Evolutionary conservation across 2,888 invertebrate species (phyloP).

Genomic region (Camponotus fellah): DNA sequence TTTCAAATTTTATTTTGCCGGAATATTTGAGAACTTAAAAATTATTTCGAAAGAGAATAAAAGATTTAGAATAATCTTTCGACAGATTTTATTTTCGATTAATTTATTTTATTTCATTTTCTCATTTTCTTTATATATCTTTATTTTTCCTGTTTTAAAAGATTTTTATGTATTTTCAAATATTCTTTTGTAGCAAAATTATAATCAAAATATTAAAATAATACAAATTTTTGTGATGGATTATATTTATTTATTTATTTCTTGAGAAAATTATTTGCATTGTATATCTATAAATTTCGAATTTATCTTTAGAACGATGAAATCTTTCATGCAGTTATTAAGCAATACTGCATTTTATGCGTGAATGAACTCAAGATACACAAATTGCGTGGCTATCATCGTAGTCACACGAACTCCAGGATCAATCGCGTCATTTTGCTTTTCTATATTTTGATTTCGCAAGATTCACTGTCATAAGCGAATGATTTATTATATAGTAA

Average conservation of each 20-base stretch:
- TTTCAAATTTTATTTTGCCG: background rate
- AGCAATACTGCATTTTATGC: constrained; percentile 6
- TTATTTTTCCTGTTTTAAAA: background rate
- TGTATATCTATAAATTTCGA: background rate
- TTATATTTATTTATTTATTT: background rate
- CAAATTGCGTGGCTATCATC: background rate
- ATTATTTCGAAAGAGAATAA: background rate
- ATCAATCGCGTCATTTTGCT: constrained; percentile 1
- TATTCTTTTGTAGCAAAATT: background rate
- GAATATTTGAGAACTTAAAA: background rate
- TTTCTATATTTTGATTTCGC: constrained; percentile 8
- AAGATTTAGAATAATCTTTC: background rate
- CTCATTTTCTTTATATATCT: background rate
- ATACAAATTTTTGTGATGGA: background rate
- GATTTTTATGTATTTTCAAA: background rate
- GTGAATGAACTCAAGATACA: background rate
- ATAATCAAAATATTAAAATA: background rate
- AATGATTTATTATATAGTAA: constrained; percentile 9
- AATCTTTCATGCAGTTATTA: background rate
- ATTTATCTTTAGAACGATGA: background rate
- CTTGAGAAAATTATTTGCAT: background rate
- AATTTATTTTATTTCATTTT: background rate
- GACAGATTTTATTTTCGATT: background rate
- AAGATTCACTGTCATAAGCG: background rate
- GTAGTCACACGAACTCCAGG: background rate